A percentile compares a stretch with the other conserved stretches of the same genome.
Conservation (phyloP, 1,140 invertebrate genomes). For the Habropoda laboriosa region DNA sequence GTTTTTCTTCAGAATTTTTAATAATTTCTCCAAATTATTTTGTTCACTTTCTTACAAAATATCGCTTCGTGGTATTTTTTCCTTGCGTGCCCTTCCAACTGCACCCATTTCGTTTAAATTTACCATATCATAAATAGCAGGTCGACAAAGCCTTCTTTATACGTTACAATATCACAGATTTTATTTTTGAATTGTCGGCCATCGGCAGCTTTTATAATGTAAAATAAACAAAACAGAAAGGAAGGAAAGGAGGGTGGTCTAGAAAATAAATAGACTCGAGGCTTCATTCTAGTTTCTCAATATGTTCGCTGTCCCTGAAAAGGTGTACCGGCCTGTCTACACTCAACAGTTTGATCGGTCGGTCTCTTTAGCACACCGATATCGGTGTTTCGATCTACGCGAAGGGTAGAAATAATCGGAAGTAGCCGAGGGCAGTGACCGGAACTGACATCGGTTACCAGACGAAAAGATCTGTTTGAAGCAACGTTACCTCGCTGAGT, state of each 20-base stretch:
- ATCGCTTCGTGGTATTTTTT: too few relatives aligned
- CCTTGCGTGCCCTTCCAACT: too few relatives aligned
- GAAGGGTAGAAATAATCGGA: constrained; percentile 51
- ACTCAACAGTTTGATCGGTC: constrained; percentile 29
- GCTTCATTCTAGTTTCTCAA: not conserved
- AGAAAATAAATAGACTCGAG: not conserved
- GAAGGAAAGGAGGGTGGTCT: not conserved
- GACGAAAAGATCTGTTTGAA: constrained; percentile 59
- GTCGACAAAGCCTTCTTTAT: too few relatives aligned
- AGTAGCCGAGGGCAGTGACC: constrained; percentile 48
- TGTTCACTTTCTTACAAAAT: too few relatives aligned
- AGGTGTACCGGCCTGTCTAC: not conserved
- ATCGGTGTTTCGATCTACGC: constrained; percentile 41
- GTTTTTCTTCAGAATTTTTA: too few relatives aligned
- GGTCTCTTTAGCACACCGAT: constrained; percentile 31
- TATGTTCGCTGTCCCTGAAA: not conserved
- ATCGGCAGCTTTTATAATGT: not conserved
- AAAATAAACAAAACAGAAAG: not conserved
- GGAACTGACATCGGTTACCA: constrained; percentile 56
- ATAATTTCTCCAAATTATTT: too few relatives aligned
- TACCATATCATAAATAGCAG: too few relatives aligned
- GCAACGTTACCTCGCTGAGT: constrained; percentile 67
- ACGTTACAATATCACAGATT: too few relatives aligned
- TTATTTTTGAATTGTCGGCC: too few relatives aligned
- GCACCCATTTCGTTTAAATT: too few relatives aligned